A percentile compares a stretch with the other conserved stretches of the same genome.
phyloP scores from a whole-genome alignment of 2,113 vertebrate genomes.

The Hemiscyllium ocellatum region DNA sequence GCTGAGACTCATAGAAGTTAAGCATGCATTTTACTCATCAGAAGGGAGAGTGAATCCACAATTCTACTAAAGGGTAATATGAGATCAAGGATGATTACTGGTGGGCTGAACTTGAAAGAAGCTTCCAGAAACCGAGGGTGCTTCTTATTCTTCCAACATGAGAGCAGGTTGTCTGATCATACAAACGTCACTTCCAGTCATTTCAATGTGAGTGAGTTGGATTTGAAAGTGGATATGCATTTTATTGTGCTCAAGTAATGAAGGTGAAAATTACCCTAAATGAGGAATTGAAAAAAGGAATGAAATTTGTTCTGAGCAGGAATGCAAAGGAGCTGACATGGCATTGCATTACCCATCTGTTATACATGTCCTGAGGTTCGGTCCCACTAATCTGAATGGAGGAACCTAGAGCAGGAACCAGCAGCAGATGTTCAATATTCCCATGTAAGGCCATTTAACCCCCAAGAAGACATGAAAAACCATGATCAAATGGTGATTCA shows the following conservation, averaged over 20 bases:
- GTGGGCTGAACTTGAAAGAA: not conserved
- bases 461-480: not conserved
- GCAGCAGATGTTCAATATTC: not conserved
- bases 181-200: not conserved
- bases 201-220: not conserved
- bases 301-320: not conserved
- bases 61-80: not conserved
- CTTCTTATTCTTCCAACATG: not conserved
- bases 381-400: not conserved
- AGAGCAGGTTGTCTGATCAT: not conserved
- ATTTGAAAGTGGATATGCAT: not conserved
- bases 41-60: too few relatives aligned
- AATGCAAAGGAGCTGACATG: not conserved
- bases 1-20: not conserved
- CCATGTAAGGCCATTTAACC: not conserved
- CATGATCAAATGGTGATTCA: not conserved
- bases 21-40: too few relatives aligned
- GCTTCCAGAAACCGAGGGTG: not conserved
- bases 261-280: not conserved
- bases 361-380: not conserved
- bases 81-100: not conserved
- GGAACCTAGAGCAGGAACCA: not conserved
- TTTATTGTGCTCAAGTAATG: not conserved
- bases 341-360: not conserved
- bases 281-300: not conserved